Evolutionary conservation across 2,888 invertebrate genomes (phyloP), one percentile per base, ranked within the genome.

Genomic region (Theretra japonica): DNA sequence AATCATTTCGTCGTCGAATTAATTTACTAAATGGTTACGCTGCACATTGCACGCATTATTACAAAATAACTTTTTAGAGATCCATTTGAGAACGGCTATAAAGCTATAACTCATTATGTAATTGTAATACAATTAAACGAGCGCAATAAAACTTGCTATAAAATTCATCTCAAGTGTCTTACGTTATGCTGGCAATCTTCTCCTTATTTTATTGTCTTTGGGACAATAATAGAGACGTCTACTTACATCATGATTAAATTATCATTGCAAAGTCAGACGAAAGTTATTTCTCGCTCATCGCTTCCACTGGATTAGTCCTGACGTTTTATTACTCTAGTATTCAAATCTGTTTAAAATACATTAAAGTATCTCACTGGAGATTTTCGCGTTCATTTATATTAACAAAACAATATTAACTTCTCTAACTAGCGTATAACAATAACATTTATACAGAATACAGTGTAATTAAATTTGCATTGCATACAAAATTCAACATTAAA

Each of bases 221-320:
- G 86, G 86, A 84, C 85, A 86, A 85, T 87, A 87, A 88, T 87
- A 88, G 84, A 86, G 81, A 82, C 82, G 84, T 82, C 82, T 82
- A 86, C 86, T 91, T 90, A 89, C 86, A 89, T 83, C 83, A 85
- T 87, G 89, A 92, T 93, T 92, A 92, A 93, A 92, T 93, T 93
- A 92, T 91, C 89, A 92, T 92, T 92, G 90, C 92, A 91, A 93
- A 92, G 88, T 90, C 86, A 82, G 86, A 83, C 84, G 77, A 79
- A 78, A 85, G 84, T 86, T 86, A 88, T 85, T 84, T 82, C 84
- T 78, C 82, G 81, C 79, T 83, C 85, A 83, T 83, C 82, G 80
- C 82, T 82, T 83, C 77, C 77, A 79, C 76, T 74, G 82, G 81
- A 86, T 86, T 86, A 87, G 79, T 76, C 77, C 75, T 75, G 80